These are phyloP conservation scores for Trichopoda pennipes DNA, from an alignment of 2,888 invertebrate genomes.

Conservation along the genomic window DNA sequence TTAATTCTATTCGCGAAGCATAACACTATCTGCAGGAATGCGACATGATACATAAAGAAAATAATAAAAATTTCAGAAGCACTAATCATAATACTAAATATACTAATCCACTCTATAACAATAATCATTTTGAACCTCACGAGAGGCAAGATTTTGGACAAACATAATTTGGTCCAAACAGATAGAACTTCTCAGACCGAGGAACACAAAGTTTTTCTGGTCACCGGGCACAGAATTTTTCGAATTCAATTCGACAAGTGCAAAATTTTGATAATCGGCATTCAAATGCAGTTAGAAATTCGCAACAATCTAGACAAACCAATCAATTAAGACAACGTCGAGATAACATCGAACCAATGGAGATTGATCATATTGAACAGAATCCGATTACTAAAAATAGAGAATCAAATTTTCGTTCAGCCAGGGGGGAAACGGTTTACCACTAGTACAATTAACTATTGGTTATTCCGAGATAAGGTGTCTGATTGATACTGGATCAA, in stretches of 20 bases:
- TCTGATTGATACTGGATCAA: constrained; percentile 1
- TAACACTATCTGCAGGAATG: not conserved
- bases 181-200: no score
- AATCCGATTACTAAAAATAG: not conserved
- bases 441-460: not conserved
- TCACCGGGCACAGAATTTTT: no score
- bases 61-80: not conserved
- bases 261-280: no score
- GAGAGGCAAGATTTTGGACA: no score
- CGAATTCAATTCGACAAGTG: no score
- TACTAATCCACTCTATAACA: not conserved
- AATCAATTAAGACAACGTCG: not conserved
- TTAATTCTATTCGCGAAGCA: not conserved
- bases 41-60: not conserved
- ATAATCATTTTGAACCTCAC: not conserved
- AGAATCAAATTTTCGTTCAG: constrained; percentile 1
- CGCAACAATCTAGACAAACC: not conserved
- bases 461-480: not conserved
- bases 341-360: not conserved
- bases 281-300: no score
- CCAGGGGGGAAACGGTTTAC: not conserved
- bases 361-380: not conserved
- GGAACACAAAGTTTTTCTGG: no score
- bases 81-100: not conserved
- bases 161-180: no score